phyloP scores from a whole-genome alignment of 2,888 invertebrate species.

The Ennomos quercinarius region DNA sequence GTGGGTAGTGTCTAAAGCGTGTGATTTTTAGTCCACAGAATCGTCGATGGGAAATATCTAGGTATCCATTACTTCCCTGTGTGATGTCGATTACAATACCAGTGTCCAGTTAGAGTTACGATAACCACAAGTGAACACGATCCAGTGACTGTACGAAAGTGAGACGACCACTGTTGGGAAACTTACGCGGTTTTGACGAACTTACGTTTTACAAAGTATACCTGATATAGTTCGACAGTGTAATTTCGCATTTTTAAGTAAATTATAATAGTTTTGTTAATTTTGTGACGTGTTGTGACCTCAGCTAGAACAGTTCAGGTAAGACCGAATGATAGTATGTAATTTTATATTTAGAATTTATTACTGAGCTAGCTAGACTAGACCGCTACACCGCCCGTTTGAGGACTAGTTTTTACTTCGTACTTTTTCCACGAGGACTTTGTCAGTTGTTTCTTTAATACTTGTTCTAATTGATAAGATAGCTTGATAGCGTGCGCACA shows the following conservation, averaged over 20 bases:
- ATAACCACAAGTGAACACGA: slow-evolving; percentile 82
- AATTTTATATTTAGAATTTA: slow-evolving; percentile 38
- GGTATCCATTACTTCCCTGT: slow-evolving; percentile 78
- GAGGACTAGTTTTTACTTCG: slow-evolving; percentile 30
- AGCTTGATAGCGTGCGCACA: slow-evolving; percentile 11
- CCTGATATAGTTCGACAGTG: slow-evolving; percentile 52
- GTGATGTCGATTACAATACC: slow-evolving; percentile 71
- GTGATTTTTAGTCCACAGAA: slow-evolving; percentile 75
- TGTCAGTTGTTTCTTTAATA: slow-evolving; percentile 24
- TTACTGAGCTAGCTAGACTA: slow-evolving; percentile 24
- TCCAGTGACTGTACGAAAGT: slow-evolving; percentile 76
- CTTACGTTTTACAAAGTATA: slow-evolving; percentile 52
- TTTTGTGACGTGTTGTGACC: slow-evolving; percentile 34
- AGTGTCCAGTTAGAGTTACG: slow-evolving; percentile 79
- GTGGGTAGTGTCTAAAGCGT: slow-evolving; percentile 56
- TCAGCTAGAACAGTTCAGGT: slow-evolving; percentile 37
- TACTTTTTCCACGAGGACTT: slow-evolving; percentile 33
- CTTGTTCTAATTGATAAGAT: slow-evolving; percentile 36
- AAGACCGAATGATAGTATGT: slow-evolving; percentile 44
- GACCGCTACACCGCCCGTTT: slow-evolving; percentile 21
- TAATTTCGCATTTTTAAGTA: slow-evolving; percentile 33
- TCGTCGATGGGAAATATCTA: slow-evolving; percentile 68
- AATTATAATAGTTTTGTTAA: slow-evolving; percentile 29
- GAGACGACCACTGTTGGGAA: slow-evolving; percentile 71
- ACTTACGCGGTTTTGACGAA: slow-evolving; percentile 76